Evolutionary conservation across 2,888 invertebrate genomes (phyloP), one percentile per base, ranked within the genome.

Genomic region (Acleris cristana): DNA sequence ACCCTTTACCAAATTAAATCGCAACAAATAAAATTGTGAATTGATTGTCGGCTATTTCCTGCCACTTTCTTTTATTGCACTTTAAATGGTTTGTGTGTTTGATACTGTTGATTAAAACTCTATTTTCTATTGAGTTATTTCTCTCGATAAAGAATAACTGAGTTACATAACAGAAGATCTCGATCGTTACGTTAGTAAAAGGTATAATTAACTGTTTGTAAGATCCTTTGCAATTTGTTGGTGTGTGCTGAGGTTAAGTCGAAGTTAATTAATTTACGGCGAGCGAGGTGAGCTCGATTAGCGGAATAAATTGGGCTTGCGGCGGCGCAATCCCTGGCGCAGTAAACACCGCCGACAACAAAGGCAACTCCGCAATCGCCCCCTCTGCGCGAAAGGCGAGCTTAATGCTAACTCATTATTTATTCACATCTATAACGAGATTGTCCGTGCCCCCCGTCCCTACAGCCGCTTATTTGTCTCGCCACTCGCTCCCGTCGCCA

Each of bases 401-500:
- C 86, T 88, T 88, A 88, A 88, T 89, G 89, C 88, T 86, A 81
- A 85, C 87, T 89, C 88, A 90, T 91, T 91, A 90, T 90, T 92
- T 90, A 92, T 92, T 92, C 89, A 92, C 89, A 86, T 89, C 86
- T 87, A 86, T 90, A 90, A 90, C 89, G 88, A 89, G 88, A 90
- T 91, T 90, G 88, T 88, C 88, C 86, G 89, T 84, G 84, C 84
- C 85, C 85, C 85, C 86, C 76, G 80, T 80, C 77, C 76, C 79
- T 78, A 76, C 75, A 74, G 71, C 77, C 74, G 76, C 79, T 77
- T 79, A 79, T 80, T 79, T 79, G 78, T 80, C 77, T 78, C 74
- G 76, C 73, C 83, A 80, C 82, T 80, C 78, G 77, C 79, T 74
- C 78, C 79, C 78, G 73, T 75, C 78, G 80, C 80, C 85, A 83